A percentile compares a stretch with the other conserved stretches of the same genome.
Evolutionary conservation across 2,797 vertebrate species (phyloP).

Genomic region (Enteromius paludinosus): DNA sequence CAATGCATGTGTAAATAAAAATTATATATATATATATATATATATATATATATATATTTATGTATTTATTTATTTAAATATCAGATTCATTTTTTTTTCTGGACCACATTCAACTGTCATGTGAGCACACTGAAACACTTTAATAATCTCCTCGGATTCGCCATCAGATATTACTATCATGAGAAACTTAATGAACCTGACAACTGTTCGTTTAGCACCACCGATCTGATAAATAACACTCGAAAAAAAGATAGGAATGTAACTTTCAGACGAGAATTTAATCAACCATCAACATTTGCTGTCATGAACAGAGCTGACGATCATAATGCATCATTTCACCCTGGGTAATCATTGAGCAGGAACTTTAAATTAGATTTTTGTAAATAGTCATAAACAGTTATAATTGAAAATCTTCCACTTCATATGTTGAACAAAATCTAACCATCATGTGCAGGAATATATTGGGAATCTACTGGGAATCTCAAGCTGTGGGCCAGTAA

Average conservation of each 20-base stretch:
- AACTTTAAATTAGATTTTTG: not conserved
- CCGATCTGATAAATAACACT: constrained; percentile 20
- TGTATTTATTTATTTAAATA: too few species aligned
- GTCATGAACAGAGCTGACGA: not conserved
- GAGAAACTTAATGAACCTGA: not conserved
- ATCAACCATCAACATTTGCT: not conserved
- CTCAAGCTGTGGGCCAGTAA: not conserved
- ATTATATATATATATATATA: too few species aligned
- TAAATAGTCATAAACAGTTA: not conserved
- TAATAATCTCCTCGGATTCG: not conserved
- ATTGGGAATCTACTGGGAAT: not conserved
- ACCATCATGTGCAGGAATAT: not conserved
- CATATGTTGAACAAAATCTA: not conserved
- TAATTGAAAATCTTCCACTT: not conserved
- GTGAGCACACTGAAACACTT: not conserved
- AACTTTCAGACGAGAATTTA: not conserved
- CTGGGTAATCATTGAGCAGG: not conserved
- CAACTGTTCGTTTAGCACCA: constrained; percentile 11
- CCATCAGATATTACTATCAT: not conserved
- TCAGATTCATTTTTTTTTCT: not conserved
- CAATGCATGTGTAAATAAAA: too few species aligned
- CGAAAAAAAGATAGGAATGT: not conserved
- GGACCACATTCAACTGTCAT: not conserved
- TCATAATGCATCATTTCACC: not conserved
- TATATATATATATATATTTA: too few species aligned